Conservation (phyloP, 2,113 vertebrate species). For the Cygnus buccinator region DNA sequence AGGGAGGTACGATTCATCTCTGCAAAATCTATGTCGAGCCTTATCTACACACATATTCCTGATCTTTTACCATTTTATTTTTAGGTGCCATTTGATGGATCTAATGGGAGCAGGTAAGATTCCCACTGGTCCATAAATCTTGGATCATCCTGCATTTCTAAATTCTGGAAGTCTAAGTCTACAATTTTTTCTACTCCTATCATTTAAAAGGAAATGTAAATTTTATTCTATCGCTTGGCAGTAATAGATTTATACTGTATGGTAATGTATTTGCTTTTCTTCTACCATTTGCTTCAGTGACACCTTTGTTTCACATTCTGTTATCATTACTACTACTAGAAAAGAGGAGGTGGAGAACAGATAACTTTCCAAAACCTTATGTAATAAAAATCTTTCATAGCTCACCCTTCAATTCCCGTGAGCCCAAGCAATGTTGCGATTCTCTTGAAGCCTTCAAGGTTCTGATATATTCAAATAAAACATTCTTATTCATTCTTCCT, state of each 20-base stretch:
- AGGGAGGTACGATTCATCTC: neutral
- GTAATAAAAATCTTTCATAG: neutral
- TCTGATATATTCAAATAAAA: neutral
- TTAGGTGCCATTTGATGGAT: neutral
- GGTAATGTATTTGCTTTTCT: neutral
- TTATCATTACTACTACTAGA: neutral
- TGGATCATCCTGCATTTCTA: neutral
- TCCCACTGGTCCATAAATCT: neutral
- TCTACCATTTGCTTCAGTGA: neutral
- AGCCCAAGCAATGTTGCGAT: neutral
- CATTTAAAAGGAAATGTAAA: slow-evolving; percentile 20
- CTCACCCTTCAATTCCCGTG: neutral
- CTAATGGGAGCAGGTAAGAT: neutral
- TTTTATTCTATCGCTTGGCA: neutral
- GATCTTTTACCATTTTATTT: neutral
- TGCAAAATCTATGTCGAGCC: neutral
- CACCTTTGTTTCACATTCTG: neutral
- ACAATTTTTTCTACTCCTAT: neutral
- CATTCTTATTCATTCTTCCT: neutral
- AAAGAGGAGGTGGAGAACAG: neutral
- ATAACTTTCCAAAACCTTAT: neutral
- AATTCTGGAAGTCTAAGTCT: neutral
- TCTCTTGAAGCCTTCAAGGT: neutral
- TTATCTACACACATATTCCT: neutral
- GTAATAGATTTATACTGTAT: neutral